Conservation (phyloP, 2,797 vertebrate genomes). For the Sebastes itinus region DNA sequence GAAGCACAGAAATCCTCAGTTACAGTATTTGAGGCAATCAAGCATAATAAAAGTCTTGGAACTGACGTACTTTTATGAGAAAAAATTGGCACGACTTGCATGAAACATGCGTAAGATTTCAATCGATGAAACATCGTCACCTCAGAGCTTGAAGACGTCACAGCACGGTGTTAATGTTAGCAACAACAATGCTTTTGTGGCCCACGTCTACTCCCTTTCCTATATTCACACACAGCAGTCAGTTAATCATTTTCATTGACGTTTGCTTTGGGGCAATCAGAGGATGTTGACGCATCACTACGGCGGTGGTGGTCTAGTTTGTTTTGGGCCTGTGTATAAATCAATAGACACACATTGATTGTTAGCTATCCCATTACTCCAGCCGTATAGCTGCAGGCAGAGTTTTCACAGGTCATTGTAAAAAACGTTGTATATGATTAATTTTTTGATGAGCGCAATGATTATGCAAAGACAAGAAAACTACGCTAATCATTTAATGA, state of each 20-base stretch:
- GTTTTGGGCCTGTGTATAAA: slow-evolving; percentile 52
- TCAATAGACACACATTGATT: slow-evolving; percentile 69
- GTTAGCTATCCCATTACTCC: slow-evolving; percentile 53
- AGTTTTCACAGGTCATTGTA: slow-evolving; percentile 28
- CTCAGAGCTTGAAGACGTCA: not conserved
- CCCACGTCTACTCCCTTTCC: slow-evolving; percentile 1
- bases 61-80: not conserved
- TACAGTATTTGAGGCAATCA: not conserved
- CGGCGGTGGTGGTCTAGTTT: slow-evolving; percentile 57
- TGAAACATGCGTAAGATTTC: not conserved
- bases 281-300: slow-evolving; percentile 61
- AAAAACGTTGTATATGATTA: slow-evolving; percentile 13
- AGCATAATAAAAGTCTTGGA: not conserved
- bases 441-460: not conserved
- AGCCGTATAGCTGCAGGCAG: slow-evolving; percentile 26
- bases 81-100: not conserved
- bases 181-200: slow-evolving; percentile 5
- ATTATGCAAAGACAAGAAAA: not conserved
- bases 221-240: slow-evolving; percentile 16
- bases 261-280: slow-evolving; percentile 60
- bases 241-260: slow-evolving; percentile 69
- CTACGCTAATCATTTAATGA: not conserved
- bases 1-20: not conserved
- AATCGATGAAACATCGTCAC: not conserved
- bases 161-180: not conserved